Conservation (phyloP, 1,140 invertebrate species). For the Holotrichia oblita region DNA sequence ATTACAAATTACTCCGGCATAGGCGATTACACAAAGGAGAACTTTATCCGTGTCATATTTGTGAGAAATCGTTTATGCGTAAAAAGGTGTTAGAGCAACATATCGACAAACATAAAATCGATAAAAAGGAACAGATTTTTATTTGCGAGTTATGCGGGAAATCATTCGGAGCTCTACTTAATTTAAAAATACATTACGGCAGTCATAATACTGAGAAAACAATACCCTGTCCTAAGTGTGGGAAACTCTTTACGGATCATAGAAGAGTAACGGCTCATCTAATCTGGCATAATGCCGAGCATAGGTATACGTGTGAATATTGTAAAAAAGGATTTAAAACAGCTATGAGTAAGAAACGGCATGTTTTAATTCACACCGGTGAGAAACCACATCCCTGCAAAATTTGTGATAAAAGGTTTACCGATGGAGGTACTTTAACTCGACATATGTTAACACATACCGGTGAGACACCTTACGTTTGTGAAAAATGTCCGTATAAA, state of each 20-base stretch:
- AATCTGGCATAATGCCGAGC: background rate
- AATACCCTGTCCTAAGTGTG: slow-evolving; percentile 68
- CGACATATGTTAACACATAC: background rate
- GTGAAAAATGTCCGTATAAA: too few relatives aligned
- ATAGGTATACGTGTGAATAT: background rate
- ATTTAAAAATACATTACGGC: background rate
- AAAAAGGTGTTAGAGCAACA: background rate
- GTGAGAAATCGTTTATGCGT: background rate
- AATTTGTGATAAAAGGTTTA: background rate
- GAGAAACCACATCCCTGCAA: too few relatives aligned
- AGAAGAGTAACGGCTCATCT: slow-evolving; percentile 43
- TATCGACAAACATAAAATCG: slow-evolving; percentile 58
- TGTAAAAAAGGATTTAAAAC: background rate
- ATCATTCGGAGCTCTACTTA: background rate
- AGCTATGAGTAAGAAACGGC: background rate
- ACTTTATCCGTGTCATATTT: background rate
- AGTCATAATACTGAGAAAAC: background rate
- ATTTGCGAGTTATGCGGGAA: slow-evolving; percentile 44
- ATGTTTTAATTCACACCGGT: background rate
- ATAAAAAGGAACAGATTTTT: slow-evolving; percentile 69
- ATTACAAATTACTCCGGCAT: background rate
- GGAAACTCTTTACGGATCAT: slow-evolving; percentile 68
- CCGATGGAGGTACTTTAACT: background rate
- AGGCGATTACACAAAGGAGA: background rate
- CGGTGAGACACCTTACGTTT: too few relatives aligned